Evolutionary conservation across 2,888 invertebrate species (phyloP), one percentile per base, ranked within the genome.

Genomic region (Asteroscopus sphinx): DNA sequence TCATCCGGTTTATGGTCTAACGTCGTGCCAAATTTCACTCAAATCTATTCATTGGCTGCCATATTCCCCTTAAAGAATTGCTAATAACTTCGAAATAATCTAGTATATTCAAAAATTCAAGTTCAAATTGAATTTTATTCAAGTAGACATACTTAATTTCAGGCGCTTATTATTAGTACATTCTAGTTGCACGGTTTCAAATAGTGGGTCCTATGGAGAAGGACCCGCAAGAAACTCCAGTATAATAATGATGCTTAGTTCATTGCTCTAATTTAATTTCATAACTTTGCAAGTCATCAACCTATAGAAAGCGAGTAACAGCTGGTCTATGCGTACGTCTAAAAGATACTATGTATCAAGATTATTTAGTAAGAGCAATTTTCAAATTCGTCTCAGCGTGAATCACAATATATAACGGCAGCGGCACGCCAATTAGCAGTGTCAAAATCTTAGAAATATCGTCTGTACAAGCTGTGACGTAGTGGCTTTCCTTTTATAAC

Each of bases 371-470:
- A 63, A 63, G 40, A 67, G 64, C 52, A 17, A 58, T 68, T 67
- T 12, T 41, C 17, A 46, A 48, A 68, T 67, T 67, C 45, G 69
- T 59, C 59, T 48, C 58, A 28, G 42, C 39, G 15, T 15, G 54
- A 45, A 45, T 59, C 71, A 53, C 55, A 46, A 46, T 36, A 37
- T 64, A 68, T 33, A 64, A 46, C 69, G 13, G 58, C 71, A 64
- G 42, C 69, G 13, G 58, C 71, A 68, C 68, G 74, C 71, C 73
- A 73, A 65, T 73, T 68, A 68, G 55, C 41, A 54, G 42, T 65
- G 71, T 73, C 74, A 68, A 68, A 71, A 74, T 59, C 51, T 60
- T 59, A 64, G 61, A 73, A 61, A 65, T 67, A 73, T 73, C 56
- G 71, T 56, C 55, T 64, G 37, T 42, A 36, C 36, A 55, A 46